These are phyloP conservation scores for Trematomus loennbergii DNA, from an alignment of 2,113 vertebrate species.

Conservation along the genomic window DNA sequence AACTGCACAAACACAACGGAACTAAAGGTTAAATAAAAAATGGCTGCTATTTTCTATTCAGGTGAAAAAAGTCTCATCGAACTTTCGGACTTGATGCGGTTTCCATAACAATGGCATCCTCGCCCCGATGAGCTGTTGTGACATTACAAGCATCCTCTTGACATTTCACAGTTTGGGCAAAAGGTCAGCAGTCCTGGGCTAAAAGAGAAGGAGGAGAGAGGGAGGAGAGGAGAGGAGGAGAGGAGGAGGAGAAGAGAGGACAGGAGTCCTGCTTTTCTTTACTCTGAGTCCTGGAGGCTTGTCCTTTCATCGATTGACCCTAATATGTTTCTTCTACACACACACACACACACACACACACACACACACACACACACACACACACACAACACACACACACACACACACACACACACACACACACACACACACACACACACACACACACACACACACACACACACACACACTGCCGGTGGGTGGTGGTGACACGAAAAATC, in stretches of 20 bases:
- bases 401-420: slow-evolving; percentile 17
- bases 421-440: too few relatives aligned
- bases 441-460: slow-evolving; percentile 14
- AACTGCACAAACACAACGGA: too few relatives aligned
- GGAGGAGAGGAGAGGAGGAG: background rate
- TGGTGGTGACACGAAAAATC: slow-evolving; percentile 56
- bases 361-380: slow-evolving; percentile 26
- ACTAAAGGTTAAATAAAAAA: too few relatives aligned
- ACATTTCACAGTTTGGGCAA: slow-evolving; percentile 54
- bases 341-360: slow-evolving; percentile 14
- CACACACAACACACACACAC: background rate
- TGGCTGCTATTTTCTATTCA: background rate
- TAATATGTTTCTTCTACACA: slow-evolving; percentile 44
- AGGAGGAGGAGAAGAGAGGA: background rate
- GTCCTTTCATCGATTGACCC: slow-evolving; percentile 45
- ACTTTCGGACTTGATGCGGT: background rate
- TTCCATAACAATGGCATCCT: slow-evolving; percentile 27
- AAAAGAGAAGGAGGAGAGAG: background rate
- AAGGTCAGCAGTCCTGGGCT: slow-evolving; percentile 41
- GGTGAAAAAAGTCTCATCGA: too few relatives aligned
- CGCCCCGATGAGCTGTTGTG: background rate
- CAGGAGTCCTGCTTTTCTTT: slow-evolving; percentile 11
- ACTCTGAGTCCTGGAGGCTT: slow-evolving; percentile 16
- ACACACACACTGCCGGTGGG: slow-evolving; percentile 21
- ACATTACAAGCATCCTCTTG: slow-evolving; percentile 46